Evolutionary conservation across 1,140 invertebrate genomes (phyloP).

Genomic region (Drosophila ohnishii): DNA sequence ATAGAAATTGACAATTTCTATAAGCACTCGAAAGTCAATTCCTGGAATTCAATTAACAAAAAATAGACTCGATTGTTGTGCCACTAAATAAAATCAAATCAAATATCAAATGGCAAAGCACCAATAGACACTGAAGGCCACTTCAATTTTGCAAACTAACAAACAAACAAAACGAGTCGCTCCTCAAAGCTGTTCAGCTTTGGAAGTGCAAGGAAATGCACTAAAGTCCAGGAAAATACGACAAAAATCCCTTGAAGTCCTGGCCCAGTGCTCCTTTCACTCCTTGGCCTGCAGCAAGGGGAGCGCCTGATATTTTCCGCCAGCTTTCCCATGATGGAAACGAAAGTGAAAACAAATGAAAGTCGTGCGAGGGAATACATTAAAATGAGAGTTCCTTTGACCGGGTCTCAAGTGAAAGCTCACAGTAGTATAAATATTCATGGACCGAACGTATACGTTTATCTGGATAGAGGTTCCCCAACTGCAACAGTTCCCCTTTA

Average conservation of each 20-base stretch:
- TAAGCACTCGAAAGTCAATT: slow-evolving; percentile 47
- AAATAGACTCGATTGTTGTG: slow-evolving; percentile 17
- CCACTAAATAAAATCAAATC: slow-evolving; percentile 10
- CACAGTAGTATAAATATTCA: slow-evolving; percentile 69
- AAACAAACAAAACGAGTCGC: slow-evolving; percentile 15
- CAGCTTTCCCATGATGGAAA: slow-evolving; percentile 49
- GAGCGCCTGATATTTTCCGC: slow-evolving; percentile 24
- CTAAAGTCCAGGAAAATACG: slow-evolving; percentile 14
- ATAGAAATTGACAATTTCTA: slow-evolving; percentile 23
- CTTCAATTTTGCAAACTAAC: slow-evolving; percentile 26
- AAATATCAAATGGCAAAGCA: slow-evolving; percentile 17
- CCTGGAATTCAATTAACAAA: slow-evolving; percentile 26
- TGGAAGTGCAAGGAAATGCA: slow-evolving; percentile 34
- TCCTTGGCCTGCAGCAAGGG: slow-evolving; percentile 1
- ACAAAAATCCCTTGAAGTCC: slow-evolving; percentile 35
- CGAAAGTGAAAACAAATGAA: slow-evolving; percentile 75
- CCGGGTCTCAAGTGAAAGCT: slow-evolving; percentile 22
- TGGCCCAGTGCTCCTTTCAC: background rate
- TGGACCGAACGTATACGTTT: slow-evolving; percentile 11
- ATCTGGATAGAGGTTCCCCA: slow-evolving; percentile 8
- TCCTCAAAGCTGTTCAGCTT: slow-evolving; percentile 9
- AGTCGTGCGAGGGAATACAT: slow-evolving; percentile 74
- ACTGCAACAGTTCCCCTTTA: background rate
- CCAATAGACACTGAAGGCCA: slow-evolving; percentile 18
- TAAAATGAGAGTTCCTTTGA: slow-evolving; percentile 64